Evolutionary conservation across 1,140 invertebrate species (phyloP).

Genomic region (Leptoteleia sp.): DNA sequence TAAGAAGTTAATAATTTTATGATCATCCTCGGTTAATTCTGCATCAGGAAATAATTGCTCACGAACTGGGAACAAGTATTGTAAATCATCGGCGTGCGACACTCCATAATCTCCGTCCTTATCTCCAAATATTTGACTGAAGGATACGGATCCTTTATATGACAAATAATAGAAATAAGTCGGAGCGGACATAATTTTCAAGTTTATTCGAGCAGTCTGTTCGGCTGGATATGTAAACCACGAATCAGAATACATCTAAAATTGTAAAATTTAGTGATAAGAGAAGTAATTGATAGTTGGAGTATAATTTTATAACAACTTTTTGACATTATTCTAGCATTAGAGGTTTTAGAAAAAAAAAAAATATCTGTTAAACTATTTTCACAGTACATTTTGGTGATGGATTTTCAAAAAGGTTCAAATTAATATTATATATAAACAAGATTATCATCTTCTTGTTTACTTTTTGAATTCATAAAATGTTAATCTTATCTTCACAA

Average conservation of each 20-base stretch:
- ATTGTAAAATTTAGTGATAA: conserved; percentile 46
- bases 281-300: too few species aligned
- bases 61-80: conserved; percentile 86
- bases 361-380: too few species aligned
- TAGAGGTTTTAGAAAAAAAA: too few species aligned
- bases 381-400: too few species aligned
- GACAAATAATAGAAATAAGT: conserved; percentile 86
- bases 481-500: too few species aligned
- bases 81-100: conserved; percentile 87
- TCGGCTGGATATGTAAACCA: conserved; percentile 85
- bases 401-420: too few species aligned
- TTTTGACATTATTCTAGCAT: too few species aligned
- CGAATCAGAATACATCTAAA: conserved; percentile 86
- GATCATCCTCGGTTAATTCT: conserved; percentile 78
- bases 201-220: conserved; percentile 82
- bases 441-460: too few species aligned
- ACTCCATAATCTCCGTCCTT: conserved; percentile 84
- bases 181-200: conserved; percentile 75
- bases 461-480: too few species aligned
- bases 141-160: conserved; percentile 85
- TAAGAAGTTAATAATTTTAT: conserved; percentile 81
- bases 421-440: too few species aligned
- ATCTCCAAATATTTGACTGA: conserved; percentile 86
- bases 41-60: conserved; percentile 82
- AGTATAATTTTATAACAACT: too few species aligned